Conservation (phyloP, 2,888 invertebrate genomes). For the Nysson spinosus region DNA sequence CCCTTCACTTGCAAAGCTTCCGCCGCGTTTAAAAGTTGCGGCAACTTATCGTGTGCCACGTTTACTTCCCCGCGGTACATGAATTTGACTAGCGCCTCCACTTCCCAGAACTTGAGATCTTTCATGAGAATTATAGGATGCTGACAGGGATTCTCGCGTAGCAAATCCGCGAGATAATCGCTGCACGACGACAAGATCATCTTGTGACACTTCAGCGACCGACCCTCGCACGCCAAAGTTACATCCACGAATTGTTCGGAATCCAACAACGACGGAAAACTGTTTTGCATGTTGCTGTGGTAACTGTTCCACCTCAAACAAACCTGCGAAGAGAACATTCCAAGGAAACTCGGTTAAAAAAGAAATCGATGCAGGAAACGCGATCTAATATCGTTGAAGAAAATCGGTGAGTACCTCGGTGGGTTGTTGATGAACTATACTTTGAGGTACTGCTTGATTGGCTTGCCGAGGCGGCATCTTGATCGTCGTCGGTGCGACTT, state of each 20-base stretch:
- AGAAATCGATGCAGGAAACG: too few relatives aligned
- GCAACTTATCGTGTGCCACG: slow-evolving; percentile 90
- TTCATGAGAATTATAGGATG: slow-evolving; percentile 91
- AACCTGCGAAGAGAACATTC: slow-evolving; percentile 79
- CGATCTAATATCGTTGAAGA: too few relatives aligned
- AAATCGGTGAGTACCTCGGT: slow-evolving; percentile 63
- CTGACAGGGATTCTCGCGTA: slow-evolving; percentile 90
- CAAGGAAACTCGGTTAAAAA: too few relatives aligned
- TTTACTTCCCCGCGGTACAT: slow-evolving; percentile 95
- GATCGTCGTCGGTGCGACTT: slow-evolving; percentile 71
- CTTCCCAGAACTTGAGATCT: slow-evolving; percentile 90
- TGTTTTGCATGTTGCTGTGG: slow-evolving; percentile 87
- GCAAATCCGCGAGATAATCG: slow-evolving; percentile 88
- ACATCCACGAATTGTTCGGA: slow-evolving; percentile 93
- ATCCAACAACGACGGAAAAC: slow-evolving; percentile 86
- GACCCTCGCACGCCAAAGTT: slow-evolving; percentile 91
- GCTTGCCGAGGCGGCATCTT: slow-evolving; percentile 70
- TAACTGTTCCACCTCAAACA: slow-evolving; percentile 91
- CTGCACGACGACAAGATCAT: slow-evolving; percentile 91
- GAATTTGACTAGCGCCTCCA: slow-evolving; percentile 91
- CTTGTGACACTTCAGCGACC: slow-evolving; percentile 91
- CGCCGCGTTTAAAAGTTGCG: slow-evolving; percentile 89
- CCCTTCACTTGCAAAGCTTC: slow-evolving; percentile 91
- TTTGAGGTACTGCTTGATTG: slow-evolving; percentile 56
- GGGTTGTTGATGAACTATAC: slow-evolving; percentile 67